Conservation (phyloP, 2,797 vertebrate species). For the Mareca strepera region DNA sequence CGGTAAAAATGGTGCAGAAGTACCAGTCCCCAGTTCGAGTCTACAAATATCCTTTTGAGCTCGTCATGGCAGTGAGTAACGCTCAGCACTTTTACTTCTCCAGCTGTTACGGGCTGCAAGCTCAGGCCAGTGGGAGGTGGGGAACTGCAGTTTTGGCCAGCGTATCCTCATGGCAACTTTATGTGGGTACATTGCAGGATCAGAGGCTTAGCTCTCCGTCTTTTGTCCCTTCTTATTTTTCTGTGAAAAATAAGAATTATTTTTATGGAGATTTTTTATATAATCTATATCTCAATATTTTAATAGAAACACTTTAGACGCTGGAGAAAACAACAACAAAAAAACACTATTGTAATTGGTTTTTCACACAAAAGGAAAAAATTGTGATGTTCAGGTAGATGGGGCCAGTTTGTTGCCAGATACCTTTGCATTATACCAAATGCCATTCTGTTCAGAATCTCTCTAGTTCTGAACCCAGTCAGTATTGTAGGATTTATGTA, state of each 20-base stretch:
- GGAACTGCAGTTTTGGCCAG: not conserved
- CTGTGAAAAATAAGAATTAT: not conserved
- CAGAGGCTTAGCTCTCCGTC: not conserved
- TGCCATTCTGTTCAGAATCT: not conserved
- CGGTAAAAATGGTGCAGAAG: slow-evolving; percentile 93
- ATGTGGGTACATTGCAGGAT: accelerated
- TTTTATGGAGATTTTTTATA: no score
- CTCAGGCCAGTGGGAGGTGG: not conserved
- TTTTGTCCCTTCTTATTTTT: not conserved
- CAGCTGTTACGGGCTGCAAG: not conserved
- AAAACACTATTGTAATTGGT: not conserved
- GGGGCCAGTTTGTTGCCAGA: not conserved
- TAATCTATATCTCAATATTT: not conserved
- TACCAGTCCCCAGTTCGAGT: slow-evolving; percentile 96
- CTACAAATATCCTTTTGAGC: slow-evolving; percentile 96
- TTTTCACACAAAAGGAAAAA: not conserved
- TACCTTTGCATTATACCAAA: not conserved
- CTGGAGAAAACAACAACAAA: accelerated
- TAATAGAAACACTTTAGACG: not conserved
- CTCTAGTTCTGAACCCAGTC: not conserved
- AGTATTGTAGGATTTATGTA: not conserved
- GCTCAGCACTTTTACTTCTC: not conserved
- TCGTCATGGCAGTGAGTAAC: slow-evolving; percentile 98
- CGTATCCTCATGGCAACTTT: not conserved
- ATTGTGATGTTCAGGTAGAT: not conserved